Conservation (phyloP, 92 coral and sea anemone species). For the Phenganax marumi region DNA sequence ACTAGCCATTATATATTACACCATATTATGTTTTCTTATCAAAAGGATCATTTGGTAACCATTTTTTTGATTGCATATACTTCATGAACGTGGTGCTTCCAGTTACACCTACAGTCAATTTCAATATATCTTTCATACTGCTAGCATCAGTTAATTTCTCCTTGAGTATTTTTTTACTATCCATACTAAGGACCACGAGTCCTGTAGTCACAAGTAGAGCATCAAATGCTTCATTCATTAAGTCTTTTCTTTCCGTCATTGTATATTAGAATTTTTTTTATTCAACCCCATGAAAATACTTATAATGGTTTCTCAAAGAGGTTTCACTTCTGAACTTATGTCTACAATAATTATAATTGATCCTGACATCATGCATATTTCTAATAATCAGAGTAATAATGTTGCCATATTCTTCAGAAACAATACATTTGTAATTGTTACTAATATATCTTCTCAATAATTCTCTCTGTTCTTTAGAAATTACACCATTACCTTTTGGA, state of each 20-base stretch:
- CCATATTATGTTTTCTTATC: neutral
- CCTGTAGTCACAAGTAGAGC: slow-evolving; percentile 21
- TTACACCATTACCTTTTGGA: neutral
- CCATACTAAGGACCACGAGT: neutral
- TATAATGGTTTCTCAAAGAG: neutral
- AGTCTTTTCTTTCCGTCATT: neutral
- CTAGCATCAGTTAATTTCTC: slow-evolving; percentile 6
- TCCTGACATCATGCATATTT: neutral
- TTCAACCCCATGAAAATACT: neutral
- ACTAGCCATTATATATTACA: slow-evolving; percentile 25
- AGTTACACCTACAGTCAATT: neutral
- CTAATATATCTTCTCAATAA: neutral
- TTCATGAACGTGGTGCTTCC: neutral
- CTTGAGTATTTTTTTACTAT: neutral
- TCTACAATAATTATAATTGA: neutral
- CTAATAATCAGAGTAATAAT: neutral
- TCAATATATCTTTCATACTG: neutral
- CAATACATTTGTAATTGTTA: slow-evolving; percentile 1
- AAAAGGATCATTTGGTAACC: slow-evolving; percentile 36
- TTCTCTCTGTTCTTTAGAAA: neutral
- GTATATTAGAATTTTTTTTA: neutral
- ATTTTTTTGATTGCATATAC: slow-evolving; percentile 7
- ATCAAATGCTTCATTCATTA: slow-evolving; percentile 21
- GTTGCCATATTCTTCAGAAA: slow-evolving; percentile 12
- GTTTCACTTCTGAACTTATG: neutral